Percentiles rank a stretch among this genome's conserved stretches.
Conservation (phyloP, 2,113 vertebrate species). For the Ptychochromis oligacanthus region DNA sequence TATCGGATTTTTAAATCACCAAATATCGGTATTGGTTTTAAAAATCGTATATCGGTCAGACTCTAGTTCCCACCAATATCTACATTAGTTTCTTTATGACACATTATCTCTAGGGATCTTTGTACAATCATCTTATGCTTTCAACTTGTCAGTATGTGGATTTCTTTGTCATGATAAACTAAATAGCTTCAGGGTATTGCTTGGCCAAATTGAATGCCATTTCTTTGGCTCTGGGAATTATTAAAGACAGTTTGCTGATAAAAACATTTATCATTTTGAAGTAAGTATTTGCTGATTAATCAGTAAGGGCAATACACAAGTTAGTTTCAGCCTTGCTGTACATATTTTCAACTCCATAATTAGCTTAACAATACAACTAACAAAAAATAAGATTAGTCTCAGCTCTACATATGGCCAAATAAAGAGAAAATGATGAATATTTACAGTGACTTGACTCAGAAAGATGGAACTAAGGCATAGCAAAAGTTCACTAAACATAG, state of each 20-base stretch:
- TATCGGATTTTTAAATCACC: too few species aligned
- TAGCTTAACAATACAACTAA: background rate
- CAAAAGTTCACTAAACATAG: background rate
- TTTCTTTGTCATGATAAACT: background rate
- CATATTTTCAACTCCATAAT: background rate
- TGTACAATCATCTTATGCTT: background rate
- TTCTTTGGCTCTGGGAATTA: background rate
- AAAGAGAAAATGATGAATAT: background rate
- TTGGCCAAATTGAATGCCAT: background rate
- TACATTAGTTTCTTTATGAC: background rate
- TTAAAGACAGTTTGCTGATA: background rate
- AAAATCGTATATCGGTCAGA: too few species aligned
- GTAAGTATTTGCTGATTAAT: background rate
- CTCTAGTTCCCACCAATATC: background rate
- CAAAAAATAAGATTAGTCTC: background rate
- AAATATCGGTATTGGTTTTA: background rate
- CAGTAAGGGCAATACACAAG: background rate
- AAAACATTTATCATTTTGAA: background rate
- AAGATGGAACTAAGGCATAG: background rate
- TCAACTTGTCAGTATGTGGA: background rate
- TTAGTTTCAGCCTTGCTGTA: background rate
- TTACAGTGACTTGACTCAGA: background rate
- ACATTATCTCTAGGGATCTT: background rate
- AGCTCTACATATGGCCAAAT: background rate
- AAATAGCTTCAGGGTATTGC: background rate